These are phyloP conservation scores for Lymantria dispar DNA, from an alignment of 2,888 invertebrate genomes.

Conservation along the genomic window DNA sequence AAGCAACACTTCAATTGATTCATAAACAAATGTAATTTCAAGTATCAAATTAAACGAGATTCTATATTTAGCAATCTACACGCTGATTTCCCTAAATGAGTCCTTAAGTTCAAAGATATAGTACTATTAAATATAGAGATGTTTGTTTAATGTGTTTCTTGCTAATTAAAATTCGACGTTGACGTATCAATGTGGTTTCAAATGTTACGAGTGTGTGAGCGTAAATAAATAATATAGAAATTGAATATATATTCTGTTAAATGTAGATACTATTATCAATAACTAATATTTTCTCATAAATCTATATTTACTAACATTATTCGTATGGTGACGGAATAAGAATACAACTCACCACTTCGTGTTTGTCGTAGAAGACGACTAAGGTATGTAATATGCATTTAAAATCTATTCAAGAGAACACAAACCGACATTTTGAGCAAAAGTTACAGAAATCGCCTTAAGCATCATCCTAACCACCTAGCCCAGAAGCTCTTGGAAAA, in stretches of 20 bases:
- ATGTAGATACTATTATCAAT: too few species aligned
- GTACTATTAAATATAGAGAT: neutral
- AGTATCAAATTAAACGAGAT: slow-evolving; percentile 2
- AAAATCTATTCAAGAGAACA: too few species aligned
- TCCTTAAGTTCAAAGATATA: slow-evolving; percentile 9
- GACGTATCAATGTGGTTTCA: neutral
- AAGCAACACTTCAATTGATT: neutral
- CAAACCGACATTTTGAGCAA: too few species aligned
- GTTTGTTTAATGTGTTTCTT: neutral
- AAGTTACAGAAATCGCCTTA: too few species aligned
- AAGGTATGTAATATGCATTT: too few species aligned
- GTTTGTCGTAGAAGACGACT: too few species aligned
- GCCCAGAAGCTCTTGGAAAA: too few species aligned
- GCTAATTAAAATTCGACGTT: slow-evolving; percentile 8
- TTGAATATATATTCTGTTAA: neutral
- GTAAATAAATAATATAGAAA: neutral
- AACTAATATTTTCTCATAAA: too few species aligned
- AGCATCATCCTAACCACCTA: too few species aligned
- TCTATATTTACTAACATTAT: too few species aligned
- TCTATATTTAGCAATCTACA: neutral
- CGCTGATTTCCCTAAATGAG: slow-evolving; percentile 12
- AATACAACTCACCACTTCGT: too few species aligned
- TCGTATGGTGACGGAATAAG: too few species aligned
- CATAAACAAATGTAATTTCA: neutral
- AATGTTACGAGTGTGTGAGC: neutral